phyloP scores from a whole-genome alignment of 2,888 invertebrate species.

The Allacma fusca region DNA sequence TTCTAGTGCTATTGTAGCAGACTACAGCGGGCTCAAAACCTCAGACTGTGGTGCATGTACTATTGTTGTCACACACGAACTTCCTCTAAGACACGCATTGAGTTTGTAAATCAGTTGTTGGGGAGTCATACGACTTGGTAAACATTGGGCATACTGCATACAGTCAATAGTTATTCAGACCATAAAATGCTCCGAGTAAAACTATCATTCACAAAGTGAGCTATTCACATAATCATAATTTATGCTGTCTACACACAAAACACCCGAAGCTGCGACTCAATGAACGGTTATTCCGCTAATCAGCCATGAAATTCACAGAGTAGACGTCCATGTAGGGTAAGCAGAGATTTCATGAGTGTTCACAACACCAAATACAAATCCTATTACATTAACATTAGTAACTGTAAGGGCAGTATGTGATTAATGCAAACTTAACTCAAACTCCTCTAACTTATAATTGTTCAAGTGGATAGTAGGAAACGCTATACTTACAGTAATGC shows the following conservation, averaged over 20 bases:
- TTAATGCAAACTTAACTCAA: conserved; percentile 11
- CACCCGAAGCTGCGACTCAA: conserved; percentile 28
- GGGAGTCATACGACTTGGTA: too few relatives aligned
- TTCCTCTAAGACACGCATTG: not conserved
- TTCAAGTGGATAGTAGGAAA: too few relatives aligned
- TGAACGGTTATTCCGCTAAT: conserved; percentile 39
- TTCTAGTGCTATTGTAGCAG: too few relatives aligned
- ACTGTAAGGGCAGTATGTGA: not conserved
- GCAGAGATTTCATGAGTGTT: conserved; percentile 2
- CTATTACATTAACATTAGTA: too few relatives aligned
- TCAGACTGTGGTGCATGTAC: too few relatives aligned
- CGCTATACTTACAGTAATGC: too few relatives aligned
- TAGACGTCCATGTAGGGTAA: conserved; percentile 25
- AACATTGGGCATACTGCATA: not conserved
- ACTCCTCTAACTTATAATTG: not conserved
- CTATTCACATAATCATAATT: conserved; percentile 29
- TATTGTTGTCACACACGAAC: too few relatives aligned
- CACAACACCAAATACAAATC: not conserved
- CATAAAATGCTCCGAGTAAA: conserved; percentile 11
- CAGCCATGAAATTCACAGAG: conserved; percentile 36
- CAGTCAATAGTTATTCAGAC: conserved; percentile 8
- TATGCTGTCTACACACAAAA: conserved; percentile 30
- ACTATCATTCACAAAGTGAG: not conserved
- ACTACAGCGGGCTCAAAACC: too few relatives aligned
- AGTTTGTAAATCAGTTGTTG: not conserved